Evolutionary conservation across 2,797 vertebrate species (phyloP).

Genomic region (Eleutherodactylus coqui): DNA sequence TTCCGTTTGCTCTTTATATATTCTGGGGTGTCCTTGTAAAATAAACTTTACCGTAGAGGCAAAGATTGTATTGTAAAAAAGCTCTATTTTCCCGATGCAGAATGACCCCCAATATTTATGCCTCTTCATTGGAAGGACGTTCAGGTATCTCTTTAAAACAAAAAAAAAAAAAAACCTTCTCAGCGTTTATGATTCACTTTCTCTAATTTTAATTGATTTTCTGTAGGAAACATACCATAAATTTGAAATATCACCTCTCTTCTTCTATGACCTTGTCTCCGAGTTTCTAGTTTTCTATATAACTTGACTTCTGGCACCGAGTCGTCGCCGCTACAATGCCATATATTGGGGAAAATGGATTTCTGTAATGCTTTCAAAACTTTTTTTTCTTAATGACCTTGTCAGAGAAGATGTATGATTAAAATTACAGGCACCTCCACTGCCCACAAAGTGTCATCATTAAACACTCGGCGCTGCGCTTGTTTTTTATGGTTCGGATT

Average conservation of each 20-base stretch:
- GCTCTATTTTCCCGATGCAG: not conserved
- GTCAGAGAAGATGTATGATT: conserved; percentile 59
- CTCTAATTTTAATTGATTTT: conserved; percentile 63
- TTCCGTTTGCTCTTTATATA: too few species aligned
- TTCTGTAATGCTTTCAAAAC: conserved; percentile 61
- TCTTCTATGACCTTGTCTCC: conserved; percentile 59
- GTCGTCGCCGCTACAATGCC: conserved; percentile 52
- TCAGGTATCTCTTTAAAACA: conserved; percentile 41
- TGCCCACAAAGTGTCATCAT: conserved; percentile 56
- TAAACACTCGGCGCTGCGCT: conserved; percentile 41
- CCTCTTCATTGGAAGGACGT: conserved; percentile 39
- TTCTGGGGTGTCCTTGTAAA: not conserved
- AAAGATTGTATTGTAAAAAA: not conserved
- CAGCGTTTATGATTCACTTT: conserved; percentile 58
- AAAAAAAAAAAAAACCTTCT: not conserved
- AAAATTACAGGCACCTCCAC: conserved; percentile 57
- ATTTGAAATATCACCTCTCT: conserved; percentile 58
- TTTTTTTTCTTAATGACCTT: conserved; percentile 57
- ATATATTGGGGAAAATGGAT: conserved; percentile 63
- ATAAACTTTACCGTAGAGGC: not conserved
- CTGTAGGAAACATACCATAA: conserved; percentile 61
- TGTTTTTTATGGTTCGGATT: conserved; percentile 52
- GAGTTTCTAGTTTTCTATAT: conserved; percentile 52
- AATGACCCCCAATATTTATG: conserved; percentile 25
- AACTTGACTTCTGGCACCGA: conserved; percentile 61